Evolutionary conservation across 2,888 invertebrate genomes (phyloP).

Genomic region (Agrilus cyanescens): DNA sequence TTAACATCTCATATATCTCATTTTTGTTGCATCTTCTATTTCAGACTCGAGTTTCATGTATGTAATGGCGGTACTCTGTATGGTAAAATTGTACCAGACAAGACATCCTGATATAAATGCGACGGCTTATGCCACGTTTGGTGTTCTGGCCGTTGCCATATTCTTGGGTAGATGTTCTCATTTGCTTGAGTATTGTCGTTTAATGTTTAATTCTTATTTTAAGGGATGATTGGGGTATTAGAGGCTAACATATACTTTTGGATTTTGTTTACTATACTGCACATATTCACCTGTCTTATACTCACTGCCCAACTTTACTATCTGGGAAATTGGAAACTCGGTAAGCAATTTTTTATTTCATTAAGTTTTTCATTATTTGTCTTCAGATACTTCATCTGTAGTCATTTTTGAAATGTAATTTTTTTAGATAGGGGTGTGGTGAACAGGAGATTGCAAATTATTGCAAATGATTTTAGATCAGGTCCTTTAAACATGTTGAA

Average conservation of each 20-base stretch:
- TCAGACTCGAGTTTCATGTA: slow-evolving; percentile 90
- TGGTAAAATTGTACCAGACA: slow-evolving; percentile 79
- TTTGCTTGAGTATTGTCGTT: neutral
- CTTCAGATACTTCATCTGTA: neutral
- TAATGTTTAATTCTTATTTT: slow-evolving; percentile 24
- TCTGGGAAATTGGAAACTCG: slow-evolving; percentile 57
- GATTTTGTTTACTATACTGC: slow-evolving; percentile 56
- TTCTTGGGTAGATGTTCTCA: slow-evolving; percentile 40
- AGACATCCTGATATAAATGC: slow-evolving; percentile 83
- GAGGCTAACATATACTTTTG: slow-evolving; percentile 56
- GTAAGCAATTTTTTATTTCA: slow-evolving; percentile 31
- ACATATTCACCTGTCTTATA: slow-evolving; percentile 51
- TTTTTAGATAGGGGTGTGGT: slow-evolving; percentile 25
- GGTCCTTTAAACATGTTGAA: slow-evolving; percentile 33
- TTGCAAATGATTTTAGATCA: slow-evolving; percentile 32
- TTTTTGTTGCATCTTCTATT: slow-evolving; percentile 16
- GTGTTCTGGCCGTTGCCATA: slow-evolving; percentile 67
- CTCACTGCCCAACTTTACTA: slow-evolving; percentile 65
- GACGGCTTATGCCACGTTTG: slow-evolving; percentile 65
- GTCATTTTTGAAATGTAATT: slow-evolving; percentile 1
- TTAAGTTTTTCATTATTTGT: neutral
- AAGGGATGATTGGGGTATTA: slow-evolving; percentile 55
- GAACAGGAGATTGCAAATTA: slow-evolving; percentile 21
- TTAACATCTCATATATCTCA: neutral
- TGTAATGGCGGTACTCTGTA: slow-evolving; percentile 72